Evolutionary conservation across 2,113 vertebrate species (phyloP).

Genomic region (Callopanchax toddi): DNA sequence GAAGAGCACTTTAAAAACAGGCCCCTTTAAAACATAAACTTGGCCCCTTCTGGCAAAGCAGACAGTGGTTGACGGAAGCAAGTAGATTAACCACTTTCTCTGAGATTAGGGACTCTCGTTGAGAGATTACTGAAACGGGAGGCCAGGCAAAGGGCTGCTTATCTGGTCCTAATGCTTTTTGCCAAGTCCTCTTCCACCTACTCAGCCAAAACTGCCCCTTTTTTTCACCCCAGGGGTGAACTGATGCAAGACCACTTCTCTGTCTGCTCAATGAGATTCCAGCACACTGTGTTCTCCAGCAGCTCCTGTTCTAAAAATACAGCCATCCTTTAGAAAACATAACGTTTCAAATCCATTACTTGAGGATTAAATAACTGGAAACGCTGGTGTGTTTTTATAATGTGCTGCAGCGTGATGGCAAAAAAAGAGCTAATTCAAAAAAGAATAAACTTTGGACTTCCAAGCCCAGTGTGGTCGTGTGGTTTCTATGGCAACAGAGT

Average conservation of each 20-base stretch:
- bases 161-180: conserved; percentile 63
- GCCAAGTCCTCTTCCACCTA: conserved; percentile 42
- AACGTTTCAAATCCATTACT: conserved; percentile 8
- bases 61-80: conserved; percentile 42
- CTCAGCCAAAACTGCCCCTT: conserved; percentile 46
- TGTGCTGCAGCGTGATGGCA: conserved; percentile 18
- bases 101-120: conserved; percentile 65
- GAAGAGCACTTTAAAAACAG: conserved; percentile 32
- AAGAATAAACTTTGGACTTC: conserved; percentile 66
- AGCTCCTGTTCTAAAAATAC: conserved; percentile 59
- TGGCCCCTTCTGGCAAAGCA: conserved; percentile 42
- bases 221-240: conserved; percentile 36
- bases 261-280: conserved; percentile 65
- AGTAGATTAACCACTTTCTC: conserved; percentile 69
- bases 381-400: conserved; percentile 19
- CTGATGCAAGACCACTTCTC: conserved; percentile 54
- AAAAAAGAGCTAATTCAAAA: conserved; percentile 50
- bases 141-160: conserved; percentile 59
- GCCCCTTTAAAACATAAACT: conserved; percentile 9
- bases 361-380: conserved; percentile 2
- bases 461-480: conserved; percentile 21
- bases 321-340: conserved; percentile 24
- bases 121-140: conserved; percentile 62
- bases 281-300: conserved; percentile 42
- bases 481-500: conserved; percentile 50